Conservation (phyloP, 2,888 invertebrate species). For the Thyatira batis region DNA sequence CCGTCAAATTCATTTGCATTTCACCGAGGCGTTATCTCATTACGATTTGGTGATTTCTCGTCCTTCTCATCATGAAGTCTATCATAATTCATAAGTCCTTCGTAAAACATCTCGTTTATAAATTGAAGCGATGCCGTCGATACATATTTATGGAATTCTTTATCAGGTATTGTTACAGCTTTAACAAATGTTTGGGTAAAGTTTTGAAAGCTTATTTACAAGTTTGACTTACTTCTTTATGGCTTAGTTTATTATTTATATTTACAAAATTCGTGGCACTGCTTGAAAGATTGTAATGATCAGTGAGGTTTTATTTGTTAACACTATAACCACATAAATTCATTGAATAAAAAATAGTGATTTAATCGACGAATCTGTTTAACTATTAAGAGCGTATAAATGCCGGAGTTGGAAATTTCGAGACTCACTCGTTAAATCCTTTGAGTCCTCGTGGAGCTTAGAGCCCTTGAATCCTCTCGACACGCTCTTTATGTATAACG, state of each 20-base stretch:
- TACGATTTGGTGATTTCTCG: conserved; percentile 56
- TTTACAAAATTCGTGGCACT: neutral
- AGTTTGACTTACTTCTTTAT: neutral
- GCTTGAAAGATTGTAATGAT: neutral
- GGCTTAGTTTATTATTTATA: neutral
- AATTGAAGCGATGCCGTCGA: conserved; percentile 28
- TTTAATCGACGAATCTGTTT: neutral
- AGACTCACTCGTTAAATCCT: conserved; percentile 6
- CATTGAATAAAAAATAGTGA: neutral
- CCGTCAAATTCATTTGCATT: conserved; percentile 71
- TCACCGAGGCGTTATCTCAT: conserved; percentile 64
- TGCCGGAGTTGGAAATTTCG: conserved; percentile 6
- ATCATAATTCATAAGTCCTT: conserved; percentile 52
- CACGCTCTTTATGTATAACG: conserved; percentile 1
- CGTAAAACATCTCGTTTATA: conserved; percentile 31
- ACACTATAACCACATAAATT: too few species aligned
- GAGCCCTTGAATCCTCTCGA: conserved; percentile 7
- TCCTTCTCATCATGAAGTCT: conserved; percentile 36
- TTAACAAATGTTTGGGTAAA: conserved; percentile 9
- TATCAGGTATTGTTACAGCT: conserved; percentile 25
- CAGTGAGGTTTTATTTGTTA: neutral
- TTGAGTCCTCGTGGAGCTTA: conserved; percentile 2
- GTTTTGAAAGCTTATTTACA: conserved; percentile 12
- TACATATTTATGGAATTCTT: conserved; percentile 47
- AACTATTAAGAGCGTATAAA: neutral